phyloP scores from a whole-genome alignment of 1,140 invertebrate species.

The Sinonovacula constricta region DNA sequence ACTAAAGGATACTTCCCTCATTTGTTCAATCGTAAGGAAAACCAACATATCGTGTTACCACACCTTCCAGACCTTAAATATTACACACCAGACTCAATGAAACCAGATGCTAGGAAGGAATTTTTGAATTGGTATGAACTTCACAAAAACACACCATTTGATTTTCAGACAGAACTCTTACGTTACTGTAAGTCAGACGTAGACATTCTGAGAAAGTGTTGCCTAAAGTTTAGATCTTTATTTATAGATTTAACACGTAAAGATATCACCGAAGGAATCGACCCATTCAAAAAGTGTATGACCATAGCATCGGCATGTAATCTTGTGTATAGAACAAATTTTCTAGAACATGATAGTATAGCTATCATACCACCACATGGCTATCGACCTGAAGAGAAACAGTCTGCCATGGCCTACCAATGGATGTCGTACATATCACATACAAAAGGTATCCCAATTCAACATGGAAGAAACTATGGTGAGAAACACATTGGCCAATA shows the following conservation, averaged over 20 bases:
- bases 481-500: conserved; percentile 24
- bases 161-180: conserved; percentile 16
- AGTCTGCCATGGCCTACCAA: no score
- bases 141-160: conserved; percentile 17
- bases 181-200: conserved; percentile 16
- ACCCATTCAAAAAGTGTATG: conserved; percentile 11
- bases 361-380: no score
- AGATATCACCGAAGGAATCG: background rate
- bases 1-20: no score
- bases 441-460: background rate
- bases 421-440: no score
- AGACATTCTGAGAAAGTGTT: conserved; percentile 28
- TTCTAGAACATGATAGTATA: background rate
- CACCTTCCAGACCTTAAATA: background rate
- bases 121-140: no score
- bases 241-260: no score
- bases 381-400: no score
- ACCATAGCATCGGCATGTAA: conserved; percentile 13
- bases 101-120: conserved; percentile 1
- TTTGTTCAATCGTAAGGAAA: no score
- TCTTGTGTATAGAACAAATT: no score
- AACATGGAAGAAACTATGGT: conserved; percentile 31
- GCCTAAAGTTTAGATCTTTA: no score
- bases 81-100: conserved; percentile 19
- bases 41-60: background rate